These are phyloP conservation scores for Apostichopus parvimensis DNA, from an alignment of 35 echinoderm and acorn worm species.

Conservation along the genomic window DNA sequence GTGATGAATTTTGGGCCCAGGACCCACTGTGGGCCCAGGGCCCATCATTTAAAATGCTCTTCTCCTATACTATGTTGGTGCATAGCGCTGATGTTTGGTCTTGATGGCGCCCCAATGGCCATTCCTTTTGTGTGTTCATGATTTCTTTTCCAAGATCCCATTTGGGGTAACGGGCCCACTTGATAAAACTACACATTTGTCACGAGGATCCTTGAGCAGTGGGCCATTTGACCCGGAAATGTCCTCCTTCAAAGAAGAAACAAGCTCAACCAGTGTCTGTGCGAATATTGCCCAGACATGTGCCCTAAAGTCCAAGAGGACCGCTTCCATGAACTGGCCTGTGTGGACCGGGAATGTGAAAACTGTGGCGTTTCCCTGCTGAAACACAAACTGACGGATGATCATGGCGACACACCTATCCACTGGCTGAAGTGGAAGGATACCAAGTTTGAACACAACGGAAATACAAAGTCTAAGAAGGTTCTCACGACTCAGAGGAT, in stretches of 20 bases:
- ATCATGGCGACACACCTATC: no score
- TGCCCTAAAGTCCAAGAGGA: no score
- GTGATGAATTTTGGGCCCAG: not conserved
- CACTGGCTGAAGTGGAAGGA: conserved; percentile 9
- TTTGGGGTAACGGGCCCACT: no score
- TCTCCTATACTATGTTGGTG: not conserved
- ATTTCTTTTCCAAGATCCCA: no score
- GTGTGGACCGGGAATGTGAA: no score
- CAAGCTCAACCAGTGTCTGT: conserved; percentile 44
- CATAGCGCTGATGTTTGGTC: not conserved
- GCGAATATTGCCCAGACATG: conserved; percentile 27
- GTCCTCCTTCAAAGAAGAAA: no score
- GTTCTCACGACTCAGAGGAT: conserved; percentile 3
- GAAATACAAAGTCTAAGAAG: not conserved
- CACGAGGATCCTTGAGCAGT: not conserved
- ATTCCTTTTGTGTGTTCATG: no score
- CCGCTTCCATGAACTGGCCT: no score
- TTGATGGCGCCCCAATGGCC: not conserved
- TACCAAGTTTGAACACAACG: not conserved
- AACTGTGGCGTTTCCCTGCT: no score
- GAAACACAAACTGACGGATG: no score
- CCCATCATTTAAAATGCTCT: not conserved
- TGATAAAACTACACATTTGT: no score
- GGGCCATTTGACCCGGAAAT: not conserved
- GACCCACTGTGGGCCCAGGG: not conserved